phyloP scores from a whole-genome alignment of 2,113 vertebrate species.

The Etia nguti region DNA sequence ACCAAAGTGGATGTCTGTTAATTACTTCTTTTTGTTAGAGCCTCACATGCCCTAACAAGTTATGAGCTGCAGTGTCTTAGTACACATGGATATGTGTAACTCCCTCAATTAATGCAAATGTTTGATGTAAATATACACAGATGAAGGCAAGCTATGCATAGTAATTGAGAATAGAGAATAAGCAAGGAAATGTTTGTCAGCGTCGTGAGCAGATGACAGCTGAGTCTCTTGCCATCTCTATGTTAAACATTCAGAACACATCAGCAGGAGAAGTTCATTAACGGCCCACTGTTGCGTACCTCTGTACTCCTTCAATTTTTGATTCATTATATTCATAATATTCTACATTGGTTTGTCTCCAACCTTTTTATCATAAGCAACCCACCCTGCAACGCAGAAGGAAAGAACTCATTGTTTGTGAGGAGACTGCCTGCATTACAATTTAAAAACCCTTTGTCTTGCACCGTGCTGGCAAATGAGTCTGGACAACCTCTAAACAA shows the following conservation, averaged over 20 bases:
- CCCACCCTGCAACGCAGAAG: constrained; percentile 32
- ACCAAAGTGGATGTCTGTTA: neutral
- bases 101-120: constrained; percentile 27
- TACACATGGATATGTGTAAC: neutral
- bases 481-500: constrained; percentile 75
- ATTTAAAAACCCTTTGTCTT: constrained; percentile 68
- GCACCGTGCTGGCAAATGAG: constrained; percentile 62
- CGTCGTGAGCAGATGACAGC: constrained; percentile 4
- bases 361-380: constrained; percentile 54
- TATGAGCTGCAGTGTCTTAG: neutral
- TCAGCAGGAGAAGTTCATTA: constrained; percentile 55
- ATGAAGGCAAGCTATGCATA: neutral
- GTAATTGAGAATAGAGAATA: constrained; percentile 10
- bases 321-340: constrained; percentile 66
- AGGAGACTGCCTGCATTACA: constrained; percentile 58
- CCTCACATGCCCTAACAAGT: neutral
- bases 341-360: constrained; percentile 61
- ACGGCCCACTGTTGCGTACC: constrained; percentile 36
- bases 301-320: constrained; percentile 57
- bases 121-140: constrained; percentile 9
- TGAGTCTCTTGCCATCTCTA: neutral
- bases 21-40: neutral
- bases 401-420: constrained; percentile 63
- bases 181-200: constrained; percentile 8
- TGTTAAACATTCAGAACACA: constrained; percentile 43